Base-by-base conservation (phyloP, 2,888 invertebrate species). In the Eustalomyia histrio region DNA sequence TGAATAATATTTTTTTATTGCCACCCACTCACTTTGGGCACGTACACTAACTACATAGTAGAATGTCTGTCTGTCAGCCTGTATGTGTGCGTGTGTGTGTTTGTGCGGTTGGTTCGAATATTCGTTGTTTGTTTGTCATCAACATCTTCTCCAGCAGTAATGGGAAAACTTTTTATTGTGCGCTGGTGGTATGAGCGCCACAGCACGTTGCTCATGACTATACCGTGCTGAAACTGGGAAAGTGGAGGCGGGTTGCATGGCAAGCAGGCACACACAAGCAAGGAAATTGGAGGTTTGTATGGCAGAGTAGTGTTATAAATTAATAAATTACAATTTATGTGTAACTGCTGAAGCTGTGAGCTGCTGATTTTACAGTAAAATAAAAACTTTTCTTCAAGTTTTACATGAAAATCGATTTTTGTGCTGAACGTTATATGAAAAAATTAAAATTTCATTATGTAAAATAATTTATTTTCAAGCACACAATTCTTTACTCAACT, bases 271-370 rank as follows among this genome's bases (percentile, higher is more conserved):
- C 57, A 21, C 50, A 61, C 65, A 61, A 68, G 71, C 60, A 47
- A 79, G 72, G 53, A 61, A 75, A 64, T 55, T 57, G 61, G 29
- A 47, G 60, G 79, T 39, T 61, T 52, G 80, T 68, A 75, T 68
- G 76, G 68, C 60, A 68, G 74, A 76, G 76, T 76, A 83, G 83
- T 84, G 86, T 87, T 87, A 89, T 88, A 88, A 89, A 88, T 88
- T 88, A 88, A 89, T 88, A 88, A 89, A 88, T 88, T 88, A 89
- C 88, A 89, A 88, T 83, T 81, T 81, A 81, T 87, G 88, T 88
- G 83, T 83, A 80, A 83, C 84, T 79, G 83, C 80, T 83, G 82
- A 82, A 78, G 78, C 82, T 76, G 78, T 79, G 76, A 72, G 78
- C 60, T 72, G 65, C 65, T 73, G 78, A 76, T 75, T 81, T 81